Evolutionary conservation across 2,888 invertebrate genomes (phyloP).

Genomic region (Bibio marci): DNA sequence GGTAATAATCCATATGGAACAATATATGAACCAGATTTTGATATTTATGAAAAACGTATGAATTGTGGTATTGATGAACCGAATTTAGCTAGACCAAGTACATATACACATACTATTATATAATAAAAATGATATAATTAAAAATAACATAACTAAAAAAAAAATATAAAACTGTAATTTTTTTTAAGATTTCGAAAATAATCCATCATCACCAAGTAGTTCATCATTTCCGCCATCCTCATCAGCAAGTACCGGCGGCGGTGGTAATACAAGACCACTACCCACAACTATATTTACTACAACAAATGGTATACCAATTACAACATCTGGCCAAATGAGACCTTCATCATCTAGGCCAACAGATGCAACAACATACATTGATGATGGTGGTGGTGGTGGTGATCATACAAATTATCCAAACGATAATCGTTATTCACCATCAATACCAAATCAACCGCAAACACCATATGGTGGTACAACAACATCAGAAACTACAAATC

Average conservation of each 20-base stretch:
- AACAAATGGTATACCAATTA: neutral
- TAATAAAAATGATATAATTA: no score
- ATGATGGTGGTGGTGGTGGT: no score
- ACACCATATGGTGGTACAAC: constrained; percentile 9
- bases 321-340: no score
- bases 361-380: neutral
- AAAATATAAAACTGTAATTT: no score
- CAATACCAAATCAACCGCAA: constrained; percentile 9
- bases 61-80: constrained; percentile 29
- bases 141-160: neutral
- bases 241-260: neutral
- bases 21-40: constrained; percentile 39
- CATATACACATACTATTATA: no score
- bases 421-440: constrained; percentile 1
- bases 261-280: no score
- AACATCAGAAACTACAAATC: constrained; percentile 4
- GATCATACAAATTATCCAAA: neutral
- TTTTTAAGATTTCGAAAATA: neutral
- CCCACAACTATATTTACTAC: neutral
- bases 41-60: constrained; percentile 38
- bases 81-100: no score
- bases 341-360: neutral
- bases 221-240: constrained; percentile 1
- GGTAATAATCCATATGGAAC: constrained; percentile 35
- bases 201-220: neutral